phyloP scores from a whole-genome alignment of 2,888 invertebrate species.

The Lacanobia oleracea region DNA sequence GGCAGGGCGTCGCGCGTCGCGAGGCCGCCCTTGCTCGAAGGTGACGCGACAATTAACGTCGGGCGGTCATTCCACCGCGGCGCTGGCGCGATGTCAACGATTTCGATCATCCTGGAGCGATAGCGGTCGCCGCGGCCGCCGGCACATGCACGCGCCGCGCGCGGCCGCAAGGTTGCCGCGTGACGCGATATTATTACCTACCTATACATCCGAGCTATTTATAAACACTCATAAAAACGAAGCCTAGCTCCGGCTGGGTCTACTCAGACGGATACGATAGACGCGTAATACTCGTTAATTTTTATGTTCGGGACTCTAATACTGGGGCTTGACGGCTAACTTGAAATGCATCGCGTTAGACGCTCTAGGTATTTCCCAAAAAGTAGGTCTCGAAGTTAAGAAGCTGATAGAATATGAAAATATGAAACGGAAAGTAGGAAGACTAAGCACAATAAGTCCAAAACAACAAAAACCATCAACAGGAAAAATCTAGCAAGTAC shows the following conservation, averaged over 20 bases:
- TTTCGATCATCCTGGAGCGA: constrained; percentile 86
- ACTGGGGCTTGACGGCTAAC: neutral
- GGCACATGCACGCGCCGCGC: constrained; percentile 72
- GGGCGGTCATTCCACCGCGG: constrained; percentile 86
- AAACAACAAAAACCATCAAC: too few species aligned
- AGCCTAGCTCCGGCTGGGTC: constrained; percentile 43
- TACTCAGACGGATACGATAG: constrained; percentile 19
- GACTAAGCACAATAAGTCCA: too few species aligned
- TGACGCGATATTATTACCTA: constrained; percentile 60
- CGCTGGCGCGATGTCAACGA: constrained; percentile 88
- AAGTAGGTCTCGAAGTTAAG: neutral
- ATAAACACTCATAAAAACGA: constrained; percentile 49
- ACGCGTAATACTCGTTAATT: constrained; percentile 1
- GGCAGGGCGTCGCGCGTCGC: constrained; percentile 71
- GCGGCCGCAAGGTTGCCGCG: constrained; percentile 63
- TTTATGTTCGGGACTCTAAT: neutral
- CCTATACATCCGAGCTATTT: constrained; percentile 52
- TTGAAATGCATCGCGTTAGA: constrained; percentile 6
- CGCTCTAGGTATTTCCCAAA: neutral
- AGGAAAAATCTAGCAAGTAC: too few species aligned
- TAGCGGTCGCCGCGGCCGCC: constrained; percentile 80
- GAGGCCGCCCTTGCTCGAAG: constrained; percentile 86
- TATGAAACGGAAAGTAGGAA: too few species aligned
- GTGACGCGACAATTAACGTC: constrained; percentile 89
- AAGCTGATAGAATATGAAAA: too few species aligned